Percentiles rank a stretch among this genome's conserved stretches.
phyloP scores from a whole-genome alignment of 2,113 vertebrate species.

The Ariopsis seemanni region DNA sequence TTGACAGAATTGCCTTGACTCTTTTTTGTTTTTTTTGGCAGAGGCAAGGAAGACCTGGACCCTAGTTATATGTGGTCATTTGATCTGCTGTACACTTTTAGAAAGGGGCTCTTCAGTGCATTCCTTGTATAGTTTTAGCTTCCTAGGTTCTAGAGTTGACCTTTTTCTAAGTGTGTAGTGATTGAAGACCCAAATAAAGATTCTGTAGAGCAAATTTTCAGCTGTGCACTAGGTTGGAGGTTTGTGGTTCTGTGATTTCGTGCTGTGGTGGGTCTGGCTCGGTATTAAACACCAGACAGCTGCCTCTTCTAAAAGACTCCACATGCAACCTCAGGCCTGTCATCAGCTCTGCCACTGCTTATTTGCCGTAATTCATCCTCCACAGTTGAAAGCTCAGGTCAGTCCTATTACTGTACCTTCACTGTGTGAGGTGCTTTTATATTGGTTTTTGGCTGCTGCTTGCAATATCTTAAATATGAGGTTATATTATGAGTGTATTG shows the following conservation, averaged over 20 bases:
- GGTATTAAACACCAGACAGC: slow-evolving; percentile 19
- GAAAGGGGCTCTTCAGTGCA: neutral
- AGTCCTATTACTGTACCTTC: slow-evolving; percentile 28
- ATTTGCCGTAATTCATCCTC: slow-evolving; percentile 38
- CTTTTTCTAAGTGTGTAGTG: neutral
- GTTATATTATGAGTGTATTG: neutral
- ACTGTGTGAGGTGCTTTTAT: neutral
- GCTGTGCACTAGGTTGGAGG: slow-evolving; percentile 2
- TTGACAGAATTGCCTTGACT: neutral
- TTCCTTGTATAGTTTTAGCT: neutral
- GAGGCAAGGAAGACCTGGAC: too few relatives aligned
- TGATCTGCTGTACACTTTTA: slow-evolving; percentile 2
- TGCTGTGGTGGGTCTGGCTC: slow-evolving; percentile 18
- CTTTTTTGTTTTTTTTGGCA: neutral
- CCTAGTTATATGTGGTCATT: neutral
- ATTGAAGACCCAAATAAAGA: neutral
- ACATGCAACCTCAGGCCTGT: slow-evolving; percentile 13
- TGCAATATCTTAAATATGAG: neutral
- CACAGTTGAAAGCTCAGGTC: slow-evolving; percentile 24
- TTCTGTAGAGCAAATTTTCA: slow-evolving; percentile 16
- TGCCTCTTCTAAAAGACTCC: slow-evolving; percentile 35
- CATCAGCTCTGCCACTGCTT: slow-evolving; percentile 32
- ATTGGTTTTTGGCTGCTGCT: slow-evolving; percentile 9
- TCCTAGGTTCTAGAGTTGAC: slow-evolving; percentile 1
- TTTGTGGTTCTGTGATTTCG: slow-evolving; percentile 21